Evolutionary conservation across 2,888 invertebrate species (phyloP).

Genomic region (Epinotia nisella): DNA sequence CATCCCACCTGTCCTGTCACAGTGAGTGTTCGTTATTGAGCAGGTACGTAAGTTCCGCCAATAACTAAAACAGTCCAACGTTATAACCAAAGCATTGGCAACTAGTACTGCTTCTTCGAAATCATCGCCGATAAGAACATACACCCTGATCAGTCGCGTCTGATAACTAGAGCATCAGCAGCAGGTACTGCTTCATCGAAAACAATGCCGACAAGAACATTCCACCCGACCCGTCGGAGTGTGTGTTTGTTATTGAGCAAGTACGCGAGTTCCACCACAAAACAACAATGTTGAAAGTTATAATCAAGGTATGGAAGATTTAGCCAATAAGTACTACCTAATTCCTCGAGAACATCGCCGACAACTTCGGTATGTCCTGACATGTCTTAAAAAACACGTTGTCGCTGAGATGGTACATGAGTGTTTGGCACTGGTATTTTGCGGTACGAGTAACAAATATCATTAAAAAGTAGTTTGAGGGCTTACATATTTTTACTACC

Average conservation of each 20-base stretch:
- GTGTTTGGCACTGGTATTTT: no score
- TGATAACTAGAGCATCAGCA: constrained; percentile 96
- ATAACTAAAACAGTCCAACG: neutral
- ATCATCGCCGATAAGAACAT: constrained; percentile 99
- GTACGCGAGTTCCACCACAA: no score
- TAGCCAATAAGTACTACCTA: neutral
- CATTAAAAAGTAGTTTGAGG: no score
- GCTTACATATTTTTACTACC: no score
- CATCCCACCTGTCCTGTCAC: constrained; percentile 98
- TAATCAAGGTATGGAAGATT: neutral
- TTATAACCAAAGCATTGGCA: constrained; percentile 93
- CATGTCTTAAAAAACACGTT: no score
- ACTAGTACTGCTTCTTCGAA: constrained; percentile 99
- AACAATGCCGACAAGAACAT: constrained; percentile 99
- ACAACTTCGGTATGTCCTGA: no score
- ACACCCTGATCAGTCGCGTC: constrained; percentile 86
- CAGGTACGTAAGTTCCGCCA: neutral
- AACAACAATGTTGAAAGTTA: no score
- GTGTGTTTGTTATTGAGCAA: constrained; percentile 98
- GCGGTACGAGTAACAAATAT: no score
- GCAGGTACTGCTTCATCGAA: constrained; percentile 99
- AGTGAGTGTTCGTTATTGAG: constrained; percentile 99
- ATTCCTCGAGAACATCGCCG: no score
- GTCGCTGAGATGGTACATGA: no score
- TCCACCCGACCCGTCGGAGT: constrained; percentile 98